Base-by-base conservation (phyloP, 1,140 invertebrate species). In the Druon quercuslanigerum region DNA sequence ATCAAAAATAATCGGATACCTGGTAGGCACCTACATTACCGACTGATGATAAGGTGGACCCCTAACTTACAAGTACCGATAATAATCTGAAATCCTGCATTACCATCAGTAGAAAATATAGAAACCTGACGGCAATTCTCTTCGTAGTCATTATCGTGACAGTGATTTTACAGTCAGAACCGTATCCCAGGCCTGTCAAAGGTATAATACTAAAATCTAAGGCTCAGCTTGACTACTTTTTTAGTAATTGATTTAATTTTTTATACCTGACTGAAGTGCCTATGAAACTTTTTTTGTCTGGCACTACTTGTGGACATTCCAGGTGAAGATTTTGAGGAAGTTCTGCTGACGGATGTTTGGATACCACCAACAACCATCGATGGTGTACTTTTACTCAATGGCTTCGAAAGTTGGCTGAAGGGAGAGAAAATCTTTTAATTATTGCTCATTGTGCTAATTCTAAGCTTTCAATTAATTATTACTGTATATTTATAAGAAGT, bases 261-360 rank as follows among this genome's bases (percentile, higher is more conserved):
- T 73, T 57, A 84, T 88, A 90, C 89, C 87, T 90, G 87, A 73
- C 74, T 87, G 77, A 90, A 90, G 79, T 90, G 89, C 76, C 89
- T 86, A 76, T 89, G 85, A 78, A 90, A 90, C 73, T 90, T 90
- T 75, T 90, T 90, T 72, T 90, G 89, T 71, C 88, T 87, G 19
- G 84, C 87, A 75, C 87, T 90, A 79, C 84, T 89, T 56, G 84
- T 90, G 57, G 85, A 87, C 57, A 85, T 85, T 73, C 25, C 60
- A 66, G 88, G 84, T 60, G 89, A 88, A n/a, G 88, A 88, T 78
- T 86, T 88, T 20, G 87, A 86, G 13, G 89, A 89, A 52, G 88
- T 86, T 84, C 85, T 88, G 79, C 85, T 87, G 79, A 87, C 82
- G 76, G 84, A 85, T 73, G 88, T 83, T 51, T 86, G 85, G 16